Evolutionary conservation across 92 coral and sea anemone species (phyloP), one percentile per base, ranked within the genome.

Genomic region (Galaxea fascicularis): DNA sequence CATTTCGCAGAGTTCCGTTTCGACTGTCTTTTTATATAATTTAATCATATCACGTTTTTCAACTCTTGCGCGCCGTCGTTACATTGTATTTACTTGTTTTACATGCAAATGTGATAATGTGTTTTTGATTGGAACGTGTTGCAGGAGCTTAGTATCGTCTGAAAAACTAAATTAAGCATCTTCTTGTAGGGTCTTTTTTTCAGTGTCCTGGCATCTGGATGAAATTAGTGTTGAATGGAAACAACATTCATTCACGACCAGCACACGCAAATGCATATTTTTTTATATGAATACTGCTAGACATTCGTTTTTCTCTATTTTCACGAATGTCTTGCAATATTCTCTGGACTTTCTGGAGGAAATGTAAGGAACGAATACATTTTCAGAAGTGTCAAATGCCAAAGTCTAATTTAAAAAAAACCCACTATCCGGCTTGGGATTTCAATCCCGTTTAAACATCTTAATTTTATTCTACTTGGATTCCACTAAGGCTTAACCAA

Each of bases 41-140:
- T 0, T 60, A 22, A 60, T 21, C 65, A n/a, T 59, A 5, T 59
- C 4, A n/a, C 65, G 9, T 59, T 0, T 21, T 21, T 28, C 10
- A 18, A 12, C 35, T 6, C 39, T 13, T 10, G 4, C 22, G 14
- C 28, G 28, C 12, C 8, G 65, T 54, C 65, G 24, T 16, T 74
- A 21, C 22, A 5, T 30, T 66, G 4, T 1, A 65, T 39, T 65
- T 45, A 78, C 10, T 25, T 16, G 25, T 46, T 49, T 21, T 18
- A 9, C 68, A 51, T 51, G 35, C 20, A 27, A 79, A 49, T 79
- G 65, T 52, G 75, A 79, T 79, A 78, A 78, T 78, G 21, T 24
- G 75, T 27, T 79, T 79, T 79, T 26, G 84, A 79, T 79, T 67
- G 84, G 65, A 28, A 44, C 53, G 47, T 26, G 18, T 63, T 62